Percentiles rank a stretch among this genome's conserved stretches.
phyloP scores from a whole-genome alignment of 2,113 vertebrate genomes.

The Ochotona curzoniae region DNA sequence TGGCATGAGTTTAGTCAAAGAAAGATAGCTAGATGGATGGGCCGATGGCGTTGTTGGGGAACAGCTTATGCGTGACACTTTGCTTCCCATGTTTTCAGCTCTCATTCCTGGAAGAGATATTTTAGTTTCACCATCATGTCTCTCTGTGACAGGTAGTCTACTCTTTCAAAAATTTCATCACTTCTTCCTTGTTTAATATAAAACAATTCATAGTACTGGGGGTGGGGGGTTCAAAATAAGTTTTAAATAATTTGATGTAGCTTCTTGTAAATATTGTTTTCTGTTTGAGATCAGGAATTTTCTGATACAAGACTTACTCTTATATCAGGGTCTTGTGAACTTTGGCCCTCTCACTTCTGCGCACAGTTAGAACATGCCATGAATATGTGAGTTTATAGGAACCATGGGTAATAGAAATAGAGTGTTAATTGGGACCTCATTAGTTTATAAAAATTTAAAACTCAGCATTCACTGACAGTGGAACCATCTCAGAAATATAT shows the following conservation, averaged over 20 bases:
- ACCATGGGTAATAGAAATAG: slow-evolving; percentile 16
- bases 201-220: not conserved
- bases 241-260: not conserved
- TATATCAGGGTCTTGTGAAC: not conserved
- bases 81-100: not conserved
- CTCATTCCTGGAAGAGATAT: not conserved
- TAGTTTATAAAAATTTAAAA: slow-evolving; percentile 31
- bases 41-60: not conserved
- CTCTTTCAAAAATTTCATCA: not conserved
- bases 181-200: not conserved
- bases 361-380: not conserved
- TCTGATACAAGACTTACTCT: not conserved
- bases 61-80: not conserved
- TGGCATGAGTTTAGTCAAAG: not conserved
- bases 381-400: slow-evolving; percentile 37
- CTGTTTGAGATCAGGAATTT: slow-evolving; percentile 8
- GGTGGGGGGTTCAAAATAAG: too few species aligned
- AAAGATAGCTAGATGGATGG: not conserved
- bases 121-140: not conserved
- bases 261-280: not conserved
- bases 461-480: not conserved
- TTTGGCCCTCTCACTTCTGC: not conserved
- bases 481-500: not conserved
- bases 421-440: not conserved
- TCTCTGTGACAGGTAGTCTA: not conserved